Evolutionary conservation across 2,113 vertebrate species (phyloP), one percentile per base, ranked within the genome.

Genomic region (Laticauda colubrina): DNA sequence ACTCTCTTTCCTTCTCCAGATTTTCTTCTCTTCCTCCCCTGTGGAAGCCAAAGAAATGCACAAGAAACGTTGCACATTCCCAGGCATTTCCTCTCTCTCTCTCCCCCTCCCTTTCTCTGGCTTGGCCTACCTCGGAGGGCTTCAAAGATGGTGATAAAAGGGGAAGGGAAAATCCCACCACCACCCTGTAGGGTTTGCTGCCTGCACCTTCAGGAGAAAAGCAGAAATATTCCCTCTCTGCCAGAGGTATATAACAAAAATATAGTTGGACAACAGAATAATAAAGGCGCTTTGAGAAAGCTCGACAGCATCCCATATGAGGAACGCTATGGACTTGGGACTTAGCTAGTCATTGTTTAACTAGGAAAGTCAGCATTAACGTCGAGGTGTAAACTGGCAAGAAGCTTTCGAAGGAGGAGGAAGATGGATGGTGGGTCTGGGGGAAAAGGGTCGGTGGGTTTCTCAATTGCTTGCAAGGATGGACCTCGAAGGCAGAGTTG

Each of bases 321-420:
- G 4, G 9, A 55, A 56, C n/a, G 43, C 3, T 24, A 85, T 24
- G 55, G 21, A 48, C 55, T 87, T 61, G 34, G 85, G 23, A 7
- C 61, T 4, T 0, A 34, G 56, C 45, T 91, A 85, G 85, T 91
- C 23, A 91, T 45, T 87, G n/a, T 91, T 91, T 91, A 91, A 91
- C 91, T 57, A 61, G 45, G n/a, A 34, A 34, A 18, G n/a, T 75
- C 64, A 18, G 14, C 14, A 34, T 34, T 5, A 2, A 34, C 64
- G 34, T n/a, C 0, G 4, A 18, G 64, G 64, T 18, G 12, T 15
- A n/a, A 69, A 2, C 64, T 5, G 64, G 29, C 59, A 75, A 34
- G n/a, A 6, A 6, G 64, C n/a, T 34, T 75, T 75, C 2, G n/a
- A 34, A 75, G n/a, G 29, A 1, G 18, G 53, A 87, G 51, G 12